Percentiles rank a stretch among this genome's conserved stretches.
These are phyloP conservation scores for Podilymbus podiceps DNA, from an alignment of 2,113 vertebrate species.

Conservation along the genomic window DNA sequence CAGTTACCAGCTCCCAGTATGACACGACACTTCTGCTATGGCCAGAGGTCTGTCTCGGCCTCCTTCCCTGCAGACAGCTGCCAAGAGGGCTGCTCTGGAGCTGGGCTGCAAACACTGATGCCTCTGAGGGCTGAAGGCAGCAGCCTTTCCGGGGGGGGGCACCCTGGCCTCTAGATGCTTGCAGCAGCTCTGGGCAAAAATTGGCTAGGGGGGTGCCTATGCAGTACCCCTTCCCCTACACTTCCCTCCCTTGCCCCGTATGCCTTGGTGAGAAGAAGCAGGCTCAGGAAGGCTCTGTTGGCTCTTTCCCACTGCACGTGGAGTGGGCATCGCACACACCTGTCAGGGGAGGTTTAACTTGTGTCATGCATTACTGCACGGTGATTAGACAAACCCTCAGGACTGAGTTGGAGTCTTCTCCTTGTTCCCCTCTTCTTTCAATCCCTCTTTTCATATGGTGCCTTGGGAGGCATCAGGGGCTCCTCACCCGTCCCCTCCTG, in stretches of 20 bases:
- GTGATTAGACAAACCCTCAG: background rate
- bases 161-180: too few species aligned
- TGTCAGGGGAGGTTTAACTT: background rate
- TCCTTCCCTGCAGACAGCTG: background rate
- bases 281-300: background rate
- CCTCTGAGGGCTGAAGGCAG: background rate
- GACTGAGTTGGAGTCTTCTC: background rate
- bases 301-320: background rate
- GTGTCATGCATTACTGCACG: background rate
- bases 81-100: background rate
- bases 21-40: rapidly evolving
- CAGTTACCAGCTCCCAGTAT: background rate
- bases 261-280: background rate
- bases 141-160: background rate
- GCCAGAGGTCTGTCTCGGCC: background rate
- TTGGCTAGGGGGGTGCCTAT: too few species aligned
- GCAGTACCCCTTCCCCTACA: background rate
- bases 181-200: background rate
- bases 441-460: background rate
- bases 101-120: background rate
- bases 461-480: background rate
- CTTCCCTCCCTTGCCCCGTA: background rate
- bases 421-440: background rate
- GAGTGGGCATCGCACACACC: too few species aligned
- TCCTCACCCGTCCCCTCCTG: background rate